Evolutionary conservation across 2,888 invertebrate genomes (phyloP).

Genomic region (Acanthosoma haemorrhoidale): DNA sequence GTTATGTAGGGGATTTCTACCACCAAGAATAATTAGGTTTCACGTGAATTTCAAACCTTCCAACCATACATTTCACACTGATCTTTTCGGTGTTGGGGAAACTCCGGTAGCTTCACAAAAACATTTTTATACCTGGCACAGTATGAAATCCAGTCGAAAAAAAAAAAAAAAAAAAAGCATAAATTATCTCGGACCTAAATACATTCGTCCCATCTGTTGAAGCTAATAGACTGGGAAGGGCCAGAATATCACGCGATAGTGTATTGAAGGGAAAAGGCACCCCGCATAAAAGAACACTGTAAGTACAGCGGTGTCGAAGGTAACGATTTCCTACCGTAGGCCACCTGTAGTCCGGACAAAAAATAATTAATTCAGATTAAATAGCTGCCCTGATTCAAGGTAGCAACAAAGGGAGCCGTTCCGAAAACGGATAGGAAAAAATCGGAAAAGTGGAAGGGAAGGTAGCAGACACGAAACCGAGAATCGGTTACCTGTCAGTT

Average conservation of each 20-base stretch:
- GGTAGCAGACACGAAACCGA: neutral
- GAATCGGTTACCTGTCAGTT: neutral
- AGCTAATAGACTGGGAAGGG: neutral
- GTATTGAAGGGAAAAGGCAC: neutral
- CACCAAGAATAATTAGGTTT: no score
- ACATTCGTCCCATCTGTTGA: neutral
- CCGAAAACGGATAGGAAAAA: neutral
- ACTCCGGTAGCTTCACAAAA: no score
- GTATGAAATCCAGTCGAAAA: neutral
- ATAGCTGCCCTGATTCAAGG: neutral
- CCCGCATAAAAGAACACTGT: neutral
- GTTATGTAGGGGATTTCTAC: no score
- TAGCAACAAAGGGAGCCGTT: neutral
- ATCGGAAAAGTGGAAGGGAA: neutral
- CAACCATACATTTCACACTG: no score
- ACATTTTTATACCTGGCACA: neutral
- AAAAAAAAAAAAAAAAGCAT: neutral
- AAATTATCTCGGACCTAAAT: neutral
- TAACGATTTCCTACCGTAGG: neutral
- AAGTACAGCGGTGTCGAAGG: no score
- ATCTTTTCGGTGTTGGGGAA: no score
- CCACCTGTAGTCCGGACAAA: neutral
- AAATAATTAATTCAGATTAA: neutral
- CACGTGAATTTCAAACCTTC: no score
- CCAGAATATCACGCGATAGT: neutral